phyloP scores from a whole-genome alignment of 2,888 invertebrate genomes.

The Mylabris sibirica region DNA sequence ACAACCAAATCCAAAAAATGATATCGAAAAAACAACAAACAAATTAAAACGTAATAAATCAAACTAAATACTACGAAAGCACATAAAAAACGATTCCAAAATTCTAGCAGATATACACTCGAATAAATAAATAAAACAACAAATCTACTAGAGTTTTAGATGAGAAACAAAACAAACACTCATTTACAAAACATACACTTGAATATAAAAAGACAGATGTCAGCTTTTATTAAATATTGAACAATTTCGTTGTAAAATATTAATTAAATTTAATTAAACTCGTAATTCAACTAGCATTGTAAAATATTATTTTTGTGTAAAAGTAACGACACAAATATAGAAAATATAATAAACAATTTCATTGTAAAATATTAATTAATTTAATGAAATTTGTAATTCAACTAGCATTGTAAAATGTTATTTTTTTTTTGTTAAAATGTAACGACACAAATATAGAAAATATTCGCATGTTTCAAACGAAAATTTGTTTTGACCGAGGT shows the following conservation, averaged over 20 bases:
- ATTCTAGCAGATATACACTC: neutral
- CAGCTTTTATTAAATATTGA: neutral
- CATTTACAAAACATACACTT: neutral
- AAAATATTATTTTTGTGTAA: too few relatives aligned
- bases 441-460: neutral
- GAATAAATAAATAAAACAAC: neutral
- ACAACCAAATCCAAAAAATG: neutral
- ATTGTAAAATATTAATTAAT: neutral
- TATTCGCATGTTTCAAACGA: neutral
- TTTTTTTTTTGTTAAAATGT: too few relatives aligned
- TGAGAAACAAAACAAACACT: neutral
- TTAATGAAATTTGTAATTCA: neutral
- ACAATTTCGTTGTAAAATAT: neutral
- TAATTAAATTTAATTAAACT: neutral
- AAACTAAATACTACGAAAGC: neutral
- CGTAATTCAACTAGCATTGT: neutral
- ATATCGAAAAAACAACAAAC: neutral
- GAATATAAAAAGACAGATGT: constrained; percentile 1
- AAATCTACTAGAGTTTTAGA: constrained; percentile 10
- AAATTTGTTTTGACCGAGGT: neutral
- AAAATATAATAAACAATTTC: neutral
- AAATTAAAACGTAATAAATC: neutral
- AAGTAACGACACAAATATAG: neutral
- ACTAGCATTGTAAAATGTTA: neutral
- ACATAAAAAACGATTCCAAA: neutral